phyloP scores from a whole-genome alignment of 2,797 vertebrate species.

The Diplodus puntazzo region DNA sequence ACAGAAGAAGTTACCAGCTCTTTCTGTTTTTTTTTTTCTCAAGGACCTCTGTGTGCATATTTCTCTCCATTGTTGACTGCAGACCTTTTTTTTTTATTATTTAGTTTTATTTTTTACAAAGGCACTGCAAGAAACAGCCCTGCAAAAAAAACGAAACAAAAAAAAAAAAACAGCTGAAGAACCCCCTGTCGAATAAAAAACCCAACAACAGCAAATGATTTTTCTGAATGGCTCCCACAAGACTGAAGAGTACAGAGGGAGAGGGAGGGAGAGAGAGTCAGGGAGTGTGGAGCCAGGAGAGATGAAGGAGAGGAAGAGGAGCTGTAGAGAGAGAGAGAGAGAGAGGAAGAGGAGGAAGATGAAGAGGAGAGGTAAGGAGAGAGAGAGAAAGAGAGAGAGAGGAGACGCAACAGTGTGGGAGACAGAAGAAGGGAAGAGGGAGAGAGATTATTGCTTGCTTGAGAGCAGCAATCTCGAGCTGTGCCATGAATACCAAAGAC shows the following conservation, averaged over 20 bases:
- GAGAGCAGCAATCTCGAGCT: slow-evolving; percentile 74
- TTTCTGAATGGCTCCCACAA: slow-evolving; percentile 74
- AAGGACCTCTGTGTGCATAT: slow-evolving; percentile 3
- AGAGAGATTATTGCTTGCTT: slow-evolving; percentile 75
- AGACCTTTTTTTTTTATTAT: slow-evolving; percentile 11
- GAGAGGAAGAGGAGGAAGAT: neutral
- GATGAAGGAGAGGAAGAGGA: neutral
- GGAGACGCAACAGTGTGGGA: slow-evolving; percentile 71
- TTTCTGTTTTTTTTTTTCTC: slow-evolving; percentile 1
- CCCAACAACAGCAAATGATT: slow-evolving; percentile 74
- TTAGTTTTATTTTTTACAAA: neutral
- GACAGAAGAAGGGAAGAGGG: slow-evolving; percentile 43
- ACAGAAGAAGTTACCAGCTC: slow-evolving; percentile 3
- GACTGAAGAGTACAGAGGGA: slow-evolving; percentile 35
- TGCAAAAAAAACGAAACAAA: too few relatives aligned
- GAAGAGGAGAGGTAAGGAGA: too few relatives aligned
- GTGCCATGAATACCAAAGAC: slow-evolving; percentile 78
- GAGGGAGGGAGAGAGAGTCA: neutral
- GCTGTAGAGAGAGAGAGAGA: neutral
- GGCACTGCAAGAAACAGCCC: slow-evolving; percentile 16
- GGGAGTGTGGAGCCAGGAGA: neutral
- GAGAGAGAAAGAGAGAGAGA: neutral
- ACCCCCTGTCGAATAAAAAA: slow-evolving; percentile 58
- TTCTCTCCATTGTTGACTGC: slow-evolving; percentile 8
- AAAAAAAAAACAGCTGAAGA: slow-evolving; percentile 10